A percentile compares a stretch with the other conserved stretches of the same genome.
Evolutionary conservation across 2,797 vertebrate species (phyloP).

Genomic region (Anguilla megastoma): DNA sequence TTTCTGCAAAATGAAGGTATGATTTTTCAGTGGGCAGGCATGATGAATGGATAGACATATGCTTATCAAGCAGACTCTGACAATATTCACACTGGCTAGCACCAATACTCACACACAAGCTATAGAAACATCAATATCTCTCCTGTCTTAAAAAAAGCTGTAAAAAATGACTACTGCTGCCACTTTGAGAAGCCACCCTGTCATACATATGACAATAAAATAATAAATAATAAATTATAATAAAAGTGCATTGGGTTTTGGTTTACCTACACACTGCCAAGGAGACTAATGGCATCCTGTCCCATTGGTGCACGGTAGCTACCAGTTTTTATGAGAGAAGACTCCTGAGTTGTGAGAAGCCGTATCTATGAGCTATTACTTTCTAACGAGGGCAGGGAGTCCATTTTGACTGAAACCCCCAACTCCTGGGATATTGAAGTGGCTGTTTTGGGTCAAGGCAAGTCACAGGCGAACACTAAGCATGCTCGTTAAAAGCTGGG

Average conservation of each 20-base stretch:
- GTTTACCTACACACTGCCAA: constrained; percentile 46
- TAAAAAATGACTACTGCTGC: background rate
- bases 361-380: constrained; percentile 3
- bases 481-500: constrained; percentile 52
- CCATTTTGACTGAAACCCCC: constrained; percentile 40
- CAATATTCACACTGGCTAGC: background rate
- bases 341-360: constrained; percentile 26
- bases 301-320: constrained; percentile 34
- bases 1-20: background rate
- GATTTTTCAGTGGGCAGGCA: background rate
- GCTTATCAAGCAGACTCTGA: background rate
- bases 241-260: background rate
- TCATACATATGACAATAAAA: background rate
- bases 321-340: constrained; percentile 47
- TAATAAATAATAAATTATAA: background rate
- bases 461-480: constrained; percentile 56
- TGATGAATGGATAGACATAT: background rate
- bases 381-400: constrained; percentile 37
- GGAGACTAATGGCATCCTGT: constrained; percentile 43
- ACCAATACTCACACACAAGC: background rate
- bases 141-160: background rate
- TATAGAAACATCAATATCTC: background rate
- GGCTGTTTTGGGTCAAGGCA: constrained; percentile 42
- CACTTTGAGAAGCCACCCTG: background rate
- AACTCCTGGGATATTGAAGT: constrained; percentile 45